Conservation (phyloP, 2,113 vertebrate genomes). For the Neoarius graeffei region DNA sequence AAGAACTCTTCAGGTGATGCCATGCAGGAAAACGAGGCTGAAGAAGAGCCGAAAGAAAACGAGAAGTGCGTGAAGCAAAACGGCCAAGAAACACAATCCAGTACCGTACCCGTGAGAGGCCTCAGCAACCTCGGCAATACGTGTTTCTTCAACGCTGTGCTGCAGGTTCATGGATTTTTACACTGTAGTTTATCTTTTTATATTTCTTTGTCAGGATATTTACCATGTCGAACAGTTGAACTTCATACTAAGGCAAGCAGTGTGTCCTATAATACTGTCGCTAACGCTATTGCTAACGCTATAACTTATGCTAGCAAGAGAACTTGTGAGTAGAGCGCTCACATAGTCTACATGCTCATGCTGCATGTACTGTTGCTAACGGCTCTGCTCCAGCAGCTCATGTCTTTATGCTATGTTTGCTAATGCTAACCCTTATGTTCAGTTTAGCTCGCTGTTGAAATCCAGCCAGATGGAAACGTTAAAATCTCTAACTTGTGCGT, state of each 20-base stretch:
- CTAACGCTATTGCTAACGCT: not conserved
- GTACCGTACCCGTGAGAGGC: constrained; percentile 80
- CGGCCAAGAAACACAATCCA: constrained; percentile 50
- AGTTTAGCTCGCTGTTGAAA: not conserved
- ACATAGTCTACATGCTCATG: not conserved
- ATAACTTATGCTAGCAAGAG: not conserved
- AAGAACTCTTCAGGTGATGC: constrained; percentile 39
- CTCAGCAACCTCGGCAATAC: constrained; percentile 97
- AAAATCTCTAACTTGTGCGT: constrained; percentile 26
- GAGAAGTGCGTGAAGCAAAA: constrained; percentile 73
- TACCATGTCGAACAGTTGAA: not conserved
- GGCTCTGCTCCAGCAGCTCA: not conserved
- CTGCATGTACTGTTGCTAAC: not conserved
- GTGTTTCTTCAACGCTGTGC: constrained; percentile 95
- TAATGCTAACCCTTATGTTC: not conserved
- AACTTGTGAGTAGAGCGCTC: not conserved
- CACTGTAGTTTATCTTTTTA: not conserved
- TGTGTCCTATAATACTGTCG: not conserved
- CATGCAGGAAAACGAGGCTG: constrained; percentile 62
- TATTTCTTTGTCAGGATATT: not conserved
- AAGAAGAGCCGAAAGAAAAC: constrained; percentile 68
- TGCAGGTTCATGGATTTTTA: constrained; percentile 80
- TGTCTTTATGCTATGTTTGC: not conserved
- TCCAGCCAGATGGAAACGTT: not conserved
- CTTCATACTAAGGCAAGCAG: not conserved